Evolutionary conservation across 2,113 vertebrate genomes (phyloP).

Genomic region (Aptenodytes patagonicus): DNA sequence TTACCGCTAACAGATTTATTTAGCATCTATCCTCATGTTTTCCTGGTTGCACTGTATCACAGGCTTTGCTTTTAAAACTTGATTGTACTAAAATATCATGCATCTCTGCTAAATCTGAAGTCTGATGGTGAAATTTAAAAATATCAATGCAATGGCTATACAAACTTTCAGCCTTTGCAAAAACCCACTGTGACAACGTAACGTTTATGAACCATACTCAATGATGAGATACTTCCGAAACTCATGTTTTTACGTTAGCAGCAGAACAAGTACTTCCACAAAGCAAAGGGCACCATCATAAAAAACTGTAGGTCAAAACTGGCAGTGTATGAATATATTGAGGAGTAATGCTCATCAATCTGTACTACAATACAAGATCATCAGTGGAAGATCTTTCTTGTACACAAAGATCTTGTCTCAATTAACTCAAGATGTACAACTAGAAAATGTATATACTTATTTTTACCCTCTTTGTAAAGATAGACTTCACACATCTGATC

Average conservation of each 20-base stretch:
- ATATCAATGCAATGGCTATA: background rate
- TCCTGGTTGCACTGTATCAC: background rate
- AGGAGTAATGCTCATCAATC: background rate
- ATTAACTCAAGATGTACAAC: background rate
- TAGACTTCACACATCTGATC: background rate
- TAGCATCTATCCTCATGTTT: background rate
- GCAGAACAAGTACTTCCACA: background rate
- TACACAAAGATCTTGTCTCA: background rate
- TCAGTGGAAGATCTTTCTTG: background rate
- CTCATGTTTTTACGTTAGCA: background rate
- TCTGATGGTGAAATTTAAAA: background rate
- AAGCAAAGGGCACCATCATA: background rate
- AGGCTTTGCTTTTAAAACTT: background rate
- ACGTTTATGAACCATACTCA: background rate
- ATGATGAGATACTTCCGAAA: background rate
- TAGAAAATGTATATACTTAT: background rate
- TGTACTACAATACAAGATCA: background rate
- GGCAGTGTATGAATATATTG: background rate
- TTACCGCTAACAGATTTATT: constrained; percentile 16
- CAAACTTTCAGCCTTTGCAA: background rate
- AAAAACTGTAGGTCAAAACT: background rate
- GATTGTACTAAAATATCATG: background rate
- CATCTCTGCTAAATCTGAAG: background rate
- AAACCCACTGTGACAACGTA: fast-evolving
- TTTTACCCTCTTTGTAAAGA: background rate